Conservation (phyloP, 2,797 vertebrate genomes). For the Hafferia zeledoni region DNA sequence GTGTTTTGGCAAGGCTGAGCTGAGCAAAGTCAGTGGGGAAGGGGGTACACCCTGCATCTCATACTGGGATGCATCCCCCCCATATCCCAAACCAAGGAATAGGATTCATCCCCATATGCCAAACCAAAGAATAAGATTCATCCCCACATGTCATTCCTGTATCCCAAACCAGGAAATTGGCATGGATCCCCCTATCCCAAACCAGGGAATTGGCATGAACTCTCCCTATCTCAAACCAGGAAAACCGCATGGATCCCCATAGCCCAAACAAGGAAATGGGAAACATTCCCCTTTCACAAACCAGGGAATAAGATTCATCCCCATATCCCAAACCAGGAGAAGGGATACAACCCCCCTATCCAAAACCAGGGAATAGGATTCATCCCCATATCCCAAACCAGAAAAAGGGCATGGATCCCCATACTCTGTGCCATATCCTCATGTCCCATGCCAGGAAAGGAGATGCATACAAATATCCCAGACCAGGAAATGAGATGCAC, state of each 20-base stretch:
- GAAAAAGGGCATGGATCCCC: neutral
- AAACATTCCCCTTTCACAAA: neutral
- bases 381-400: neutral
- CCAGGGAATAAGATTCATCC: neutral
- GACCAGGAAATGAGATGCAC: neutral
- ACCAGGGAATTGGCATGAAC: no score
- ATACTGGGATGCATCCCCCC: no score
- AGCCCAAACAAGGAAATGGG: neutral
- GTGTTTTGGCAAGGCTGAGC: neutral
- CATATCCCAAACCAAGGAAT: neutral
- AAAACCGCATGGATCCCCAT: neutral
- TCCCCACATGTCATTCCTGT: no score
- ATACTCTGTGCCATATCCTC: neutral
- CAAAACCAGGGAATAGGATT: neutral
- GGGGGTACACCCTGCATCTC: no score
- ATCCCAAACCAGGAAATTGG: neutral
- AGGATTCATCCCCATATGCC: neutral
- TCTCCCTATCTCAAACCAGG: neutral
- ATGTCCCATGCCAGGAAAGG: neutral
- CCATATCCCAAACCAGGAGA: neutral
- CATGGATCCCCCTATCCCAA: no score
- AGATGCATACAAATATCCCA: no score
- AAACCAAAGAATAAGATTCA: neutral
- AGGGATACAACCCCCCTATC: fast-evolving
- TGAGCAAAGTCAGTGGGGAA: neutral